Conservation (phyloP, 2,113 vertebrate genomes). For the Gopherus evgoodei region DNA sequence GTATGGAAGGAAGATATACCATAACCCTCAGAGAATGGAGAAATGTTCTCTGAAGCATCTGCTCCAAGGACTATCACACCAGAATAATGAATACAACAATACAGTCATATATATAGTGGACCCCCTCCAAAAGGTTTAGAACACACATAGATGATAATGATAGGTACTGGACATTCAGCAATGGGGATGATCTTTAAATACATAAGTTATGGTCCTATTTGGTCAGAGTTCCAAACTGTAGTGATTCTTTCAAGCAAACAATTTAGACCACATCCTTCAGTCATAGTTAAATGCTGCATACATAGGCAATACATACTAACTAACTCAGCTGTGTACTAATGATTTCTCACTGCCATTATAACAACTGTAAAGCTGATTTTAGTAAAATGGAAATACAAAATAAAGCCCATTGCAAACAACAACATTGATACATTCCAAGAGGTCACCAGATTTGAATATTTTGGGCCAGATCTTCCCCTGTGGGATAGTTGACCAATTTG, state of each 20-base stretch:
- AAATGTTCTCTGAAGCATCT: neutral
- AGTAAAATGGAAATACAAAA: neutral
- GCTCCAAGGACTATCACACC: neutral
- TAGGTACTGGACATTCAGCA: neutral
- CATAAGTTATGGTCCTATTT: neutral
- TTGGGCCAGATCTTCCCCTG: neutral
- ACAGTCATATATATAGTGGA: neutral
- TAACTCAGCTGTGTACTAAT: neutral
- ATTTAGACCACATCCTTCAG: neutral
- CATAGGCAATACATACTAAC: neutral
- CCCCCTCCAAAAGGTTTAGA: neutral
- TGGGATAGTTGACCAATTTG: neutral
- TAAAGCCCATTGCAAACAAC: neutral
- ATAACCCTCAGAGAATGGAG: constrained; percentile 22
- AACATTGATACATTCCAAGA: neutral
- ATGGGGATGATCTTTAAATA: neutral
- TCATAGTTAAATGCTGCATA: neutral
- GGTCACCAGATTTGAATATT: neutral
- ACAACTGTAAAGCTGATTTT: neutral
- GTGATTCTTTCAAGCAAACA: neutral
- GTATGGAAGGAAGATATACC: neutral
- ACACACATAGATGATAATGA: neutral
- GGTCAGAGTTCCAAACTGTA: neutral
- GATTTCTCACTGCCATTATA: neutral
- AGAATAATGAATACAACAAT: constrained; percentile 12